These are phyloP conservation scores for Tachyglossus aculeatus DNA, from an alignment of 2,797 vertebrate species.

Conservation along the genomic window DNA sequence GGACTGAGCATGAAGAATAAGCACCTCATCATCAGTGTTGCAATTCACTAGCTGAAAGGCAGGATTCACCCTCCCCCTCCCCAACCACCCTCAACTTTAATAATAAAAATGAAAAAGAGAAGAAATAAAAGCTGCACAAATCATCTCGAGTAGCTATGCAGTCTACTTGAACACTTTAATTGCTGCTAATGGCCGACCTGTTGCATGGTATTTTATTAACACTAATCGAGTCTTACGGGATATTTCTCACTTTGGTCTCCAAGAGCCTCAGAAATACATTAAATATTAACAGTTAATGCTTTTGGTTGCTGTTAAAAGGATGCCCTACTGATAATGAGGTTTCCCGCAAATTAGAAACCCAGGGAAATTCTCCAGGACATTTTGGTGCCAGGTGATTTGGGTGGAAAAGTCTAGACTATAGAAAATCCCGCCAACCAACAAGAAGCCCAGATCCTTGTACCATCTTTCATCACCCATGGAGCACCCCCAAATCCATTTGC, in stretches of 20 bases:
- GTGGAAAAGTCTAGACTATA: no score
- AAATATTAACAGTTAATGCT: conserved; percentile 75
- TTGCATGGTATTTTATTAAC: conserved; percentile 76
- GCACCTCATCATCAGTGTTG: conserved; percentile 61
- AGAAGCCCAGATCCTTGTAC: no score
- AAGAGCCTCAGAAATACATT: conserved; percentile 70
- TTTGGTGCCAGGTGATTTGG: not conserved
- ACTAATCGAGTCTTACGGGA: conserved; percentile 74
- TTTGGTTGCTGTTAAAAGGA: conserved; percentile 68
- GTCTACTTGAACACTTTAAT: conserved; percentile 69
- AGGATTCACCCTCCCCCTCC: not conserved
- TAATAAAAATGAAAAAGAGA: not conserved
- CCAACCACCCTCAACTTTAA: not conserved
- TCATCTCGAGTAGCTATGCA: conserved; percentile 54
- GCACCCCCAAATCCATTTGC: no score
- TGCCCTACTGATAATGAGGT: conserved; percentile 64
- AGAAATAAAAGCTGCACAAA: conserved; percentile 19
- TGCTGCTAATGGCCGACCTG: conserved; percentile 71
- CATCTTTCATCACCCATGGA: no score
- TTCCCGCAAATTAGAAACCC: conserved; percentile 70
- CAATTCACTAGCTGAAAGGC: conserved; percentile 50
- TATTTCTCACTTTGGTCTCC: conserved; percentile 73
- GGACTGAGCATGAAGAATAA: conserved; percentile 65
- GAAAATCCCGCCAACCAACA: no score
- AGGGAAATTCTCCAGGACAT: conserved; percentile 14